Conservation (phyloP, 23 tunicate genomes). For the Phallusia fumigata region DNA sequence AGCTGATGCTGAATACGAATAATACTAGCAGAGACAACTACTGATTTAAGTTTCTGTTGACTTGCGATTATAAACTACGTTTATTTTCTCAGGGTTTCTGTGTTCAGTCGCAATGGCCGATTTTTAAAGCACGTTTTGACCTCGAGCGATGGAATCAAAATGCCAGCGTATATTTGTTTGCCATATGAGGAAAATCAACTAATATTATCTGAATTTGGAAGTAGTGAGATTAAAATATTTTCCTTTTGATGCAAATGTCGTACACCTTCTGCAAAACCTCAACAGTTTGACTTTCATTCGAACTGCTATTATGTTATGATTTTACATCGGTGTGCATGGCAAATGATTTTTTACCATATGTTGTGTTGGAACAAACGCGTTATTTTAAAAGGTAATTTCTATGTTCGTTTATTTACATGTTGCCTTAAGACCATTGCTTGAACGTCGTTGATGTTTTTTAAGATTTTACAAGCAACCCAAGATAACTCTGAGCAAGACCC, state of each 20-base stretch:
- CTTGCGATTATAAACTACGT: not conserved
- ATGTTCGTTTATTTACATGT: too few species aligned
- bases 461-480: too few species aligned
- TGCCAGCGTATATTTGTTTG: slow-evolving; percentile 33
- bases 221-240: slow-evolving; percentile 14
- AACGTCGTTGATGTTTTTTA: too few species aligned
- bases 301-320: too few species aligned
- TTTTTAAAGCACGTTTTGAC: slow-evolving; percentile 27
- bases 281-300: too few species aligned
- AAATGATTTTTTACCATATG: too few species aligned
- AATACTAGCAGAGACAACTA: not conserved
- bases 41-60: not conserved
- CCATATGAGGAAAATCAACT: slow-evolving; percentile 19
- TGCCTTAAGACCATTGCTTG: too few species aligned
- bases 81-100: slow-evolving; percentile 14
- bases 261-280: too few species aligned
- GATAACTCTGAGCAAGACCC: too few species aligned
- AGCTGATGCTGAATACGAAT: not conserved
- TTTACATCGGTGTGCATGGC: too few species aligned
- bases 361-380: too few species aligned
- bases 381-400: too few species aligned
- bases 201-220: slow-evolving; percentile 25
- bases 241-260: not conserved
- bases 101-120: slow-evolving; percentile 13
- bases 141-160: slow-evolving; percentile 15